phyloP scores from a whole-genome alignment of 92 coral and sea anemone species.

The Paragorgia papillata region DNA sequence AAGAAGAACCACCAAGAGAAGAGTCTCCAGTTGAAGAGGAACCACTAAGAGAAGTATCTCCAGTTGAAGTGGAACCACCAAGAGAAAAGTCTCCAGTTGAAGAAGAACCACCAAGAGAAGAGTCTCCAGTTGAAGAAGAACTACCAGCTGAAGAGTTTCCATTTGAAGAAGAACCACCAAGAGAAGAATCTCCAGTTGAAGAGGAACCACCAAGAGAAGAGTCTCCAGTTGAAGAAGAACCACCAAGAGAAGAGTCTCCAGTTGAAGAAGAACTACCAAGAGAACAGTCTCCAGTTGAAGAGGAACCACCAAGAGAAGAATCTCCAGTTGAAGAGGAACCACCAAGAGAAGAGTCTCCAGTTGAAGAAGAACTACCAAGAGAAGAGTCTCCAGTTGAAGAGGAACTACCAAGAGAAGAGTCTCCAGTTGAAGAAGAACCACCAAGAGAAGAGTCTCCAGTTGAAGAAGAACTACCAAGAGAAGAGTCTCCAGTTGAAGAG shows the following conservation, averaged over 20 bases:
- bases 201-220: slow-evolving; percentile 68
- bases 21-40: not conserved
- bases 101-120: slow-evolving; percentile 65
- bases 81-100: slow-evolving; percentile 57
- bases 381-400: not conserved
- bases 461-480: too few species aligned
- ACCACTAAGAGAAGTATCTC: not conserved
- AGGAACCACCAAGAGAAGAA: not conserved
- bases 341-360: not conserved
- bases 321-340: not conserved
- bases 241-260: slow-evolving; percentile 76
- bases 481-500: too few species aligned
- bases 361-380: not conserved
- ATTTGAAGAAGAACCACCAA: slow-evolving; percentile 68
- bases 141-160: slow-evolving; percentile 75
- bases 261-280: slow-evolving; percentile 61
- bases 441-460: too few species aligned
- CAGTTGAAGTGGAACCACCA: slow-evolving; percentile 30
- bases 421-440: not conserved
- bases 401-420: not conserved
- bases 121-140: slow-evolving; percentile 66
- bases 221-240: slow-evolving; percentile 66
- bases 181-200: slow-evolving; percentile 58
- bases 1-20: slow-evolving; percentile 5
- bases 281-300: not conserved